Evolutionary conservation across 2,888 invertebrate species (phyloP), one percentile per base, ranked within the genome.

Genomic region (Drosophila acutilabella): DNA sequence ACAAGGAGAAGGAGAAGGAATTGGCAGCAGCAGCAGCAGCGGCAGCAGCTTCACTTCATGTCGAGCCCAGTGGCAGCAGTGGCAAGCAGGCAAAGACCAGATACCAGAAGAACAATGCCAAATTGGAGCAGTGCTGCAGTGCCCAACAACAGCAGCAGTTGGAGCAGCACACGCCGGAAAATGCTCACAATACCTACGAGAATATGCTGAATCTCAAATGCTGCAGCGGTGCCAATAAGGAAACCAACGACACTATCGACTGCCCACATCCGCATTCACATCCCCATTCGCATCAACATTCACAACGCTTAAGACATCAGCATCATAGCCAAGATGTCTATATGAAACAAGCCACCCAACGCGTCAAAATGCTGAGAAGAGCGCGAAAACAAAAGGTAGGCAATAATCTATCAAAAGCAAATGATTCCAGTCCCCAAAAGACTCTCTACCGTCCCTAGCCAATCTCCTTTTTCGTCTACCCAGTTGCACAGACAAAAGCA

Each of bases 351-450:
- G 91, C 91, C n/a, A 90, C 92, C 58, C 89, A 91, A 48, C 88
- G 92, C 30, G 91, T 92, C 53, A 92, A 92, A 87, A 88, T 92
- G 88, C 69, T 93, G 64, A 81, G 93, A n/a, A 91, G 92, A 74
- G 91, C 92, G 58, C 86, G 92, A 51, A 92, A 92, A 74, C 92
- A 92, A 79, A 92, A 92, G 92, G 92, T 92, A 85, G 81, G 83
- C 73, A 61, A 61, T 48, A 59, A 69, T 53, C 48, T 68, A 36
- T 13, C n/a, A 41, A 52, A 52, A 42, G 42, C 42, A 30, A 2
- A 5, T 23, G 14, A 26, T 4, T 14, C 40, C 23, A 26, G 4
- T 16, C 26, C 26, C 7, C 23, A 23, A 23, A 23, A 3, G 23
- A 0, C 23, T 26, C 26, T 26, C 26, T 26, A 3, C 7, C 26